These are phyloP conservation scores for Troilus luridus DNA, from an alignment of 2,888 invertebrate genomes.

Conservation along the genomic window DNA sequence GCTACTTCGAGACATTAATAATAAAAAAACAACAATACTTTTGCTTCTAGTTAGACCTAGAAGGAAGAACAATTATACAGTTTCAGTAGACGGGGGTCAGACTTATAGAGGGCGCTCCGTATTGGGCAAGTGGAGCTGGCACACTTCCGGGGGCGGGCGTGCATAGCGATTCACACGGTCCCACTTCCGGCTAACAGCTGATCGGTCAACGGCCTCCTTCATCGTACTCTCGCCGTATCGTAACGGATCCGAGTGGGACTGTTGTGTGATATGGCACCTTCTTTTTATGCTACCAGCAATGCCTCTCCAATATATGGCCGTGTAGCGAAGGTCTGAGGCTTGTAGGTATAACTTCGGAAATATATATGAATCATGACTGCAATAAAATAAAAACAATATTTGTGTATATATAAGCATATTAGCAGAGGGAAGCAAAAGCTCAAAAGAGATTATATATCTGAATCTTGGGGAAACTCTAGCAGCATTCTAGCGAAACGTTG, in stretches of 20 bases:
- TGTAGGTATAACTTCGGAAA: too few species aligned
- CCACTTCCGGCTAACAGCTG: neutral
- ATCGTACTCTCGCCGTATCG: neutral
- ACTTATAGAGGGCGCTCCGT: neutral
- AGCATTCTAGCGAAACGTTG: too few species aligned
- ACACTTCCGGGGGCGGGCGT: neutral
- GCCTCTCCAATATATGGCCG: too few species aligned
- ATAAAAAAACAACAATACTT: neutral
- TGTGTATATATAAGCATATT: too few species aligned
- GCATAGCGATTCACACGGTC: neutral
- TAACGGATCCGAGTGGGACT: neutral
- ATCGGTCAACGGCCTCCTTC: neutral
- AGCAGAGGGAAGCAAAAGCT: too few species aligned
- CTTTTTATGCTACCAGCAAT: neutral
- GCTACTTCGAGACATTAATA: neutral
- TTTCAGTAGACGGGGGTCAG: neutral
- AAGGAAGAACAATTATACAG: neutral
- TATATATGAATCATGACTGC: too few species aligned
- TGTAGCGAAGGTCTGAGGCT: too few species aligned
- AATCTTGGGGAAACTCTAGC: too few species aligned
- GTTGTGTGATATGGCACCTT: too few species aligned
- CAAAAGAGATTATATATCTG: too few species aligned
- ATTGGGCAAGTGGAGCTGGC: neutral
- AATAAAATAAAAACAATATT: too few species aligned
- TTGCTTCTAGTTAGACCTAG: neutral